Evolutionary conservation across 2,888 invertebrate species (phyloP), one percentile per base, ranked within the genome.

Genomic region (Pheosia tremula): DNA sequence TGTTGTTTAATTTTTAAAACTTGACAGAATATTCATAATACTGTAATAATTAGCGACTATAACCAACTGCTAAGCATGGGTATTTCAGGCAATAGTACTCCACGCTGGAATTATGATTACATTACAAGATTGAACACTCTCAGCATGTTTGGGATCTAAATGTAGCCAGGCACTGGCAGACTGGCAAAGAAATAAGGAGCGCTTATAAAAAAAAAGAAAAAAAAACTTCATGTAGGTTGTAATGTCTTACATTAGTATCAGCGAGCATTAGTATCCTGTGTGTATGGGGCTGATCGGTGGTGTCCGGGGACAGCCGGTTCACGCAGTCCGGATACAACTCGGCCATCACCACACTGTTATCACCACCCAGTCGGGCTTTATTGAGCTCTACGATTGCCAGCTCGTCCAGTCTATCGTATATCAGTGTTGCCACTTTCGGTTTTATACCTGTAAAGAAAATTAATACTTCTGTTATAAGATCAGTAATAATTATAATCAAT

Each of bases 261-360:
- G 95, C 95, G 6, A 96, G 89, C 88, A 96, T 96, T 36, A 96
- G 83, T 75, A 96, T 95, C 62, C 94, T 91, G 62, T 95, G 95
- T 1, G 80, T 77, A 60, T 94, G 92, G 1, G 93, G 94, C 63
- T 94, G 94, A 63, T 94, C 95, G 0, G 94, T 91, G 9, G 95
- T 94, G 60, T 94, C 94, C 0, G 92, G 91, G 6, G 92, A 94
- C 49, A 94, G 90, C 56, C 94, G 86, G 86, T 95, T 95, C 60
- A 94, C 87, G 56, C 95, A 95, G 76, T 94, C 94, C 0, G 96
- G 96, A 81, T 95, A 96, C 80, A 95, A 92, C 72, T 96, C 96
- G 0, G 95, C 93, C 10, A 96, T 85, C n/a, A 96, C 94, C 52
- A 96, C 94, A 57, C 91, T 89, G 70, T 94, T 94, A 43, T 91